These are phyloP conservation scores for Oreochromis niloticus DNA, from an alignment of 2,113 vertebrate species.

Conservation along the genomic window DNA sequence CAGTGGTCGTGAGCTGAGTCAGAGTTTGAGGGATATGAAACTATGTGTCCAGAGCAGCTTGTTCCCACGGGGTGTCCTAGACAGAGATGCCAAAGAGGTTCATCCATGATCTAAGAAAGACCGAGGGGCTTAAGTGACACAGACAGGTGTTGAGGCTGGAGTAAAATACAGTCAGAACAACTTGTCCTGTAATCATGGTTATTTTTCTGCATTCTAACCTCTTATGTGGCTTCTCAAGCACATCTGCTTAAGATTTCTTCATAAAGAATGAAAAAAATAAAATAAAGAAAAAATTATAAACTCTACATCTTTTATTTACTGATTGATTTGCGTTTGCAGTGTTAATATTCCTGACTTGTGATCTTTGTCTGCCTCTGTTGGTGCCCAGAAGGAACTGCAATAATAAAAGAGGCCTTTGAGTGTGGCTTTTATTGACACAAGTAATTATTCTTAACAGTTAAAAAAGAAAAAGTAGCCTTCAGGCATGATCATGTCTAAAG, in stretches of 20 bases:
- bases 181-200: neutral
- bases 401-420: neutral
- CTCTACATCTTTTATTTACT: neutral
- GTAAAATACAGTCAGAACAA: neutral
- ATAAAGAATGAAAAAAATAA: neutral
- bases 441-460: neutral
- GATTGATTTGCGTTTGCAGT: neutral
- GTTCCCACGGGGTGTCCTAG: neutral
- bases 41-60: neutral
- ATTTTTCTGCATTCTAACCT: neutral
- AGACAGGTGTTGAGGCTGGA: slow-evolving; percentile 28
- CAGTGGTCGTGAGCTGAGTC: neutral
- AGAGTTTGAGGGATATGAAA: neutral
- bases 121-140: slow-evolving; percentile 27
- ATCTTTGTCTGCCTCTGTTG: slow-evolving; percentile 48
- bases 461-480: neutral
- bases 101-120: slow-evolving; percentile 8
- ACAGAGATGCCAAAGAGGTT: slow-evolving; percentile 19
- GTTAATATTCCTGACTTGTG: neutral
- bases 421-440: neutral
- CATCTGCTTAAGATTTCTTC: neutral
- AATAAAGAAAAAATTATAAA: neutral
- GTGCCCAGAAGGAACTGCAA: slow-evolving; percentile 8
- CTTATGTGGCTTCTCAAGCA: neutral
- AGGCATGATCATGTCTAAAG: neutral